phyloP scores from a whole-genome alignment of 2,113 vertebrate species.

The Psephotus haematonotus region DNA sequence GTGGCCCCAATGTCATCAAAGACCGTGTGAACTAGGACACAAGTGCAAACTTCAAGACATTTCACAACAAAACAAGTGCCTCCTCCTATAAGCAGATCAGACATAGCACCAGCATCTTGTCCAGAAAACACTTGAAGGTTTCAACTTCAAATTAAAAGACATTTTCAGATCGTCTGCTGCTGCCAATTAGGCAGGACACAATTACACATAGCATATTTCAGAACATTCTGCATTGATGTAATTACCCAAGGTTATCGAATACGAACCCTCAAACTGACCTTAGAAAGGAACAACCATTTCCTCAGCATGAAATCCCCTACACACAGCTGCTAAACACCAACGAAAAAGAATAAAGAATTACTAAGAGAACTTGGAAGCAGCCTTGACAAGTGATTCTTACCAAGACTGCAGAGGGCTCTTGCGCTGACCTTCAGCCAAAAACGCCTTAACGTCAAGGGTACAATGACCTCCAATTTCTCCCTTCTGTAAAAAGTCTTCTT shows the following conservation, averaged over 20 bases:
- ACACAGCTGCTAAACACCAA: not conserved
- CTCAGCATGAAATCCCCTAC: not conserved
- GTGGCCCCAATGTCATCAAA: not conserved
- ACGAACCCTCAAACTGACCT: not conserved
- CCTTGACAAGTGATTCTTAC: slow-evolving; percentile 72
- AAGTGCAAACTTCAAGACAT: not conserved
- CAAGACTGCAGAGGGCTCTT: slow-evolving; percentile 98
- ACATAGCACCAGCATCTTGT: not conserved
- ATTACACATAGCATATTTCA: not conserved
- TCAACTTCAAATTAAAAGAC: not conserved
- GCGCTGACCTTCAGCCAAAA: slow-evolving; percentile 86
- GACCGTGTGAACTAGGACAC: not conserved
- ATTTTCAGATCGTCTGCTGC: not conserved
- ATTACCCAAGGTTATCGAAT: not conserved
- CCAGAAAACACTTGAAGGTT: not conserved
- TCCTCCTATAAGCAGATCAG: not conserved
- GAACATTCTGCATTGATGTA: not conserved
- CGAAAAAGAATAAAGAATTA: not conserved
- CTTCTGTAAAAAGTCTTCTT: slow-evolving; percentile 89
- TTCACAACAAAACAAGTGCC: not conserved
- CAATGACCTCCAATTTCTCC: slow-evolving; percentile 91
- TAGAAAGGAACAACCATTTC: not conserved
- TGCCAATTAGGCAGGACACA: not conserved
- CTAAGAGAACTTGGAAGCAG: not conserved
- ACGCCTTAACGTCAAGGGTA: slow-evolving; percentile 70